Evolutionary conservation across 2,888 invertebrate genomes (phyloP).

Genomic region (Sminthurides aquaticus): DNA sequence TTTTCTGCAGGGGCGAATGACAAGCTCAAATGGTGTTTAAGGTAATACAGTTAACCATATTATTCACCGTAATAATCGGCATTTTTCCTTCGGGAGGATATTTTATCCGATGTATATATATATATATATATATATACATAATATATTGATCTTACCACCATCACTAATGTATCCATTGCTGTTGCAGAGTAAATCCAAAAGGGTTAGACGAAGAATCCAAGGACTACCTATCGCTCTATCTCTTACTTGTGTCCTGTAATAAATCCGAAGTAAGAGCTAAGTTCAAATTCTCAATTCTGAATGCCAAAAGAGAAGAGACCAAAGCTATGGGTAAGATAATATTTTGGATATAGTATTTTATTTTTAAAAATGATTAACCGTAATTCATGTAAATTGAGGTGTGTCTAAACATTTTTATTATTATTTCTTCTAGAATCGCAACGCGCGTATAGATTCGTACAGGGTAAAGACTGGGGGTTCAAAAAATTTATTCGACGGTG

Average conservation of each 20-base stretch:
- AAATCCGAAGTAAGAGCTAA: constrained; percentile 99
- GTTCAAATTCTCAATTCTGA: constrained; percentile 99
- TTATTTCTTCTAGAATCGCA: constrained; percentile 58
- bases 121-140: no score
- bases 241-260: constrained; percentile 98
- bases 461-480: constrained; percentile 99
- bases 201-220: constrained; percentile 99
- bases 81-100: no score
- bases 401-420: constrained; percentile 12
- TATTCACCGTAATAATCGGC: no score
- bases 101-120: no score
- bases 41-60: no score
- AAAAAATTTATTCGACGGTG: constrained; percentile 94
- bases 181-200: constrained; percentile 98
- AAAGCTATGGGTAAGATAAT: constrained; percentile 87
- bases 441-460: constrained; percentile 97
- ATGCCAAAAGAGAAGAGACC: constrained; percentile 99
- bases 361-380: no score
- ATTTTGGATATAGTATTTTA: neutral
- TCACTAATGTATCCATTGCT: no score
- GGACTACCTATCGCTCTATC: constrained; percentile 98
- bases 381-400: neutral
- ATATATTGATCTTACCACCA: no score
- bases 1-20: constrained; percentile 99
- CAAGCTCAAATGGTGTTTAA: constrained; percentile 85